phyloP scores from a whole-genome alignment of 2,888 invertebrate genomes.

The Chorisops tibialis region DNA sequence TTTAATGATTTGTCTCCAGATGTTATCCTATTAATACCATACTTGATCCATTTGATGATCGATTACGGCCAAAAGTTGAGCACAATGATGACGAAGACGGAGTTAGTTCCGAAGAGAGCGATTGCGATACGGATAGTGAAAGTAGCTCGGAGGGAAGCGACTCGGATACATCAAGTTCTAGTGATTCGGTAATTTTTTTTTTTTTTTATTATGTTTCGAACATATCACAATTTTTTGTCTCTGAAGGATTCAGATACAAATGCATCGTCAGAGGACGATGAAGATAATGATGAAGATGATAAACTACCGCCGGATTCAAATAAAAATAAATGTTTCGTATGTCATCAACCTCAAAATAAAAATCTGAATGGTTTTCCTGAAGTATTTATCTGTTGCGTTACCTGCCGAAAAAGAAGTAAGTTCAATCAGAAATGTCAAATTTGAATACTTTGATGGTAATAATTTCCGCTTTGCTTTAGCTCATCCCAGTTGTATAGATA shows the following conservation, averaged over 20 bases:
- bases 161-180: slow-evolving; percentile 33
- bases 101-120: slow-evolving; percentile 47
- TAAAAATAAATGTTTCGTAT: slow-evolving; percentile 56
- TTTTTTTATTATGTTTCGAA: no score
- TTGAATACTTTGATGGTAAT: background rate
- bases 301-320: slow-evolving; percentile 42
- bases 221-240: no score
- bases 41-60: slow-evolving; percentile 46
- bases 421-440: slow-evolving; percentile 16
- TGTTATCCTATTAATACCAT: slow-evolving; percentile 92
- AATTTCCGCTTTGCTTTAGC: slow-evolving; percentile 52
- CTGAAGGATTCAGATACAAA: slow-evolving; percentile 35
- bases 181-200: slow-evolving; percentile 34
- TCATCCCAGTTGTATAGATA: slow-evolving; percentile 84
- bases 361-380: slow-evolving; percentile 60
- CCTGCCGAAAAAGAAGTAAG: slow-evolving; percentile 59
- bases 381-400: slow-evolving; percentile 59
- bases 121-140: slow-evolving; percentile 42
- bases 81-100: slow-evolving; percentile 41
- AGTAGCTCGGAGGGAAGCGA: slow-evolving; percentile 32
- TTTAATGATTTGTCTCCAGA: slow-evolving; percentile 50
- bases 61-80: slow-evolving; percentile 6
- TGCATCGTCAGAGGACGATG: slow-evolving; percentile 35
- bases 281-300: slow-evolving; percentile 37
- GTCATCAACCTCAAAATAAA: slow-evolving; percentile 57